These are phyloP conservation scores for Phortica variegata DNA, from an alignment of 1,140 invertebrate genomes.

Conservation along the genomic window DNA sequence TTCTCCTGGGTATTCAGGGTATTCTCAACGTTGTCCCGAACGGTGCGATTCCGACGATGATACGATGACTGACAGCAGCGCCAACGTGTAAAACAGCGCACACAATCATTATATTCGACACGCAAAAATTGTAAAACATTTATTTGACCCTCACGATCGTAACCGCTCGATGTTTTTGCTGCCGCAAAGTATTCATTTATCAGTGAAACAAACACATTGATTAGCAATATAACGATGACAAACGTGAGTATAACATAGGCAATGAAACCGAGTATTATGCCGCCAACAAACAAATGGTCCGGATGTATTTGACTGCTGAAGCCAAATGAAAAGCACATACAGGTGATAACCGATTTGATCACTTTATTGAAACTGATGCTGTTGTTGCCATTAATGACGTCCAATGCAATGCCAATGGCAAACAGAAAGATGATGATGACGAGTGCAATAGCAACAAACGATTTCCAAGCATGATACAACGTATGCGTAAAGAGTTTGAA, in stretches of 20 bases:
- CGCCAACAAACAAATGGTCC: slow-evolving; percentile 25
- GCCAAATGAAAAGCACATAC: slow-evolving; percentile 34
- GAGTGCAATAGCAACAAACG: slow-evolving; percentile 21
- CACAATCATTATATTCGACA: slow-evolving; percentile 14
- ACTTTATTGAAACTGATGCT: slow-evolving; percentile 21
- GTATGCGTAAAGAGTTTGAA: slow-evolving; percentile 33
- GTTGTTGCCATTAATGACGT: slow-evolving; percentile 36
- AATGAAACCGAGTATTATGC: slow-evolving; percentile 22
- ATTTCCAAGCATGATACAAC: slow-evolving; percentile 17
- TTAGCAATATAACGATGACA: neutral
- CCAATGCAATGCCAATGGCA: slow-evolving; percentile 22
- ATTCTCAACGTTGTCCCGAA: slow-evolving; percentile 20
- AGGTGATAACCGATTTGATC: slow-evolving; percentile 19
- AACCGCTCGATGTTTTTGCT: slow-evolving; percentile 19
- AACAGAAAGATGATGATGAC: slow-evolving; percentile 29
- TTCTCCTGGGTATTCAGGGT: no score
- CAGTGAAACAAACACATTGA: slow-evolving; percentile 11
- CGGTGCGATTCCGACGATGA: slow-evolving; percentile 11
- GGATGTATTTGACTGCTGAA: slow-evolving; percentile 24
- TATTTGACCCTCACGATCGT: slow-evolving; percentile 1
- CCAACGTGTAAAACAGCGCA: slow-evolving; percentile 2
- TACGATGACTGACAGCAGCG: slow-evolving; percentile 18
- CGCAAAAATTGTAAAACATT: slow-evolving; percentile 31
- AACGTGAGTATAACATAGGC: slow-evolving; percentile 24
- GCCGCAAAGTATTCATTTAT: slow-evolving; percentile 32